phyloP scores from a whole-genome alignment of 2,888 invertebrate species.

The Eledone cirrhosa region DNA sequence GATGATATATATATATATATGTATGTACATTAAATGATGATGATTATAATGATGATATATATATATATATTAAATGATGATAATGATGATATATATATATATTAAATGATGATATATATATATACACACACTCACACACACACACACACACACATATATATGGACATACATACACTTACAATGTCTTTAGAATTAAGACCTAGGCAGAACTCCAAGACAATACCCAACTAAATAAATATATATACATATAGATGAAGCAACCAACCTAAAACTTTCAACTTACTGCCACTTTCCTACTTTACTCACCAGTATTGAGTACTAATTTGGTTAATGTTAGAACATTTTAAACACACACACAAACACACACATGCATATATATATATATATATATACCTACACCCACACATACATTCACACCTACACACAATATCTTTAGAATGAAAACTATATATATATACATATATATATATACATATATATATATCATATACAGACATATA shows the following conservation, averaged over 20 bases:
- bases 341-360: not conserved
- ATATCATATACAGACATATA: too few relatives aligned
- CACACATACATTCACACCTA: not conserved
- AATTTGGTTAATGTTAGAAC: too few relatives aligned
- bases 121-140: not conserved
- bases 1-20: too few relatives aligned
- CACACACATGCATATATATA: not conserved
- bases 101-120: not conserved
- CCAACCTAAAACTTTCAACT: too few relatives aligned
- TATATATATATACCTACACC: slow-evolving; percentile 4
- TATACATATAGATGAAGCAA: not conserved
- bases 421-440: not conserved
- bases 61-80: not conserved
- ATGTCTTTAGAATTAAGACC: too few relatives aligned
- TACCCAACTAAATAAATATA: not conserved
- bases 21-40: not conserved
- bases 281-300: too few relatives aligned
- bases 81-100: not conserved
- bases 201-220: not conserved
- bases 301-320: too few relatives aligned
- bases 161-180: not conserved
- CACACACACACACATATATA: not conserved
- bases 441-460: too few relatives aligned
- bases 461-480: too few relatives aligned
- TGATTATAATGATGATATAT: not conserved